Evolutionary conservation across 2,797 vertebrate genomes (phyloP), one percentile per base, ranked within the genome.

Genomic region (Eulemur albifrons): DNA sequence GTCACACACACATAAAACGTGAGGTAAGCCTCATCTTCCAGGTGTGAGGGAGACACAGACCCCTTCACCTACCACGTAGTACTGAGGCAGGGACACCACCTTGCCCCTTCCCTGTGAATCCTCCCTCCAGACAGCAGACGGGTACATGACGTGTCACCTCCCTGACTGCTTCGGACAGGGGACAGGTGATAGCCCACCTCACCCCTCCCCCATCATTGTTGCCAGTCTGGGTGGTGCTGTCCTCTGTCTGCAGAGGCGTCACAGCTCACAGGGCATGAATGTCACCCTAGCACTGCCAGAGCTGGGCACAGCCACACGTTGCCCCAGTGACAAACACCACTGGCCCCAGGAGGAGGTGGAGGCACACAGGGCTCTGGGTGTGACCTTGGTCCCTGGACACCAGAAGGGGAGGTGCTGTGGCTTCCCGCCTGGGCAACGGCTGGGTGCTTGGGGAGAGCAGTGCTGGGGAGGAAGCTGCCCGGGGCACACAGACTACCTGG

Each of bases 261-360:
- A 97, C 97, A 97, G 97, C 95, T 97, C 97, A 98, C 96, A 97
- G 94, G 97, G 97, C 97, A 97, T 97, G 96, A 97, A 98, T 98
- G 97, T 97, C 97, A 98, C 97, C 97, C 95, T 80, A 54, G 97
- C 91, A 92, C 73, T 82, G 96, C 97, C 93, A 97, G 94, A 83
- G 81, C 91, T 1, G 5, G 95, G 95, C 94, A 96, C 86, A 96
- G 96, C 93, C 70, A 77, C 97, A 97, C 35, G 75, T 88, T 97
- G 96, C 96, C 96, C 88, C 91, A 96, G 96, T 93, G 96, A 98
- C 94, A 97, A 97, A 97, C 86, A 95, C 90, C 80, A 69, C 88
- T 87, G 94, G 97, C 91, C 97, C 97, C 96, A 97, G 86, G 95
- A 97, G 96, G 81, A 94, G 96, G 94, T 90, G 86, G 93, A 96